Evolutionary conservation across 2,888 invertebrate species (phyloP).

Genomic region (Melinaea marsaeus): DNA sequence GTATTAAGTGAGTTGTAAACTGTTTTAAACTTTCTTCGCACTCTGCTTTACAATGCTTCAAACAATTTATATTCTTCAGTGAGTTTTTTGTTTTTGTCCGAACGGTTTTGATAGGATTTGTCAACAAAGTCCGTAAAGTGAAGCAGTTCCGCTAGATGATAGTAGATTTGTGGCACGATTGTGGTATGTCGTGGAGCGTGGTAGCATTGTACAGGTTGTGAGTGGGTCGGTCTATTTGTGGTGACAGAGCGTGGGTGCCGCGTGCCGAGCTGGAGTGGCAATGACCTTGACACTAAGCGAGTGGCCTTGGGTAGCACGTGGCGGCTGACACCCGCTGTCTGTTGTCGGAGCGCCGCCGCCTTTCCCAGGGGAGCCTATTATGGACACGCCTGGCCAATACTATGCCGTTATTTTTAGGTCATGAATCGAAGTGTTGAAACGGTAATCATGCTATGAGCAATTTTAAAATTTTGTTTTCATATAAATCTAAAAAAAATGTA

Average conservation of each 20-base stretch:
- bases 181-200: slow-evolving; percentile 31
- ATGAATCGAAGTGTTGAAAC: not conserved
- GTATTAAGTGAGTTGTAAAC: slow-evolving; percentile 1
- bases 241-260: slow-evolving; percentile 77
- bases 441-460: not conserved
- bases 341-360: slow-evolving; percentile 77
- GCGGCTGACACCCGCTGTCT: slow-evolving; percentile 78
- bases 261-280: slow-evolving; percentile 77
- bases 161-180: slow-evolving; percentile 9
- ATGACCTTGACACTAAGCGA: slow-evolving; percentile 79
- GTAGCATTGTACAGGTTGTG: slow-evolving; percentile 57
- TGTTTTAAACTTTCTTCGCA: not conserved
- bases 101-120: too few relatives aligned
- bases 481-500: not conserved
- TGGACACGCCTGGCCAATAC: slow-evolving; percentile 61
- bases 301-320: slow-evolving; percentile 79
- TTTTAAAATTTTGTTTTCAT: not conserved
- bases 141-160: not conserved
- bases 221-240: slow-evolving; percentile 76
- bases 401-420: slow-evolving; percentile 6
- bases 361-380: slow-evolving; percentile 76
- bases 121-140: not conserved
- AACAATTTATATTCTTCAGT: not conserved
- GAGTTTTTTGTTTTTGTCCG: not conserved
- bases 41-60: not conserved